A percentile compares a stretch with the other conserved stretches of the same genome.
Evolutionary conservation across 2,888 invertebrate species (phyloP).

Genomic region (Agrotis puta): DNA sequence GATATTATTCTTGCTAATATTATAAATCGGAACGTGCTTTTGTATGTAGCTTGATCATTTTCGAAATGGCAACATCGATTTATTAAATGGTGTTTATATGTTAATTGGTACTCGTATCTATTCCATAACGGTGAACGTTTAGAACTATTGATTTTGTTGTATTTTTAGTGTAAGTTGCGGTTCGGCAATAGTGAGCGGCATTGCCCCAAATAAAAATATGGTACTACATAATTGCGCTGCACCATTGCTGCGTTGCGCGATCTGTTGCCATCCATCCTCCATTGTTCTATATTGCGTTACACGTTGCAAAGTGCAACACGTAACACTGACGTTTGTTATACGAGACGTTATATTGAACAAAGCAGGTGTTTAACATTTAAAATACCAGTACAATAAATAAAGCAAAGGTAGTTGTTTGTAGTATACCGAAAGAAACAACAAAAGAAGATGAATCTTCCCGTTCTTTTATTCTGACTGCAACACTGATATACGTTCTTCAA

Average conservation of each 20-base stretch:
- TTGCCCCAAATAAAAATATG: no score
- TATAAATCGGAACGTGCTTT: conserved; percentile 34
- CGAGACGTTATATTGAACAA: background rate
- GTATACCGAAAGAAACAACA: background rate
- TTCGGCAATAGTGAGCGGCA: no score
- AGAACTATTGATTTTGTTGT: no score
- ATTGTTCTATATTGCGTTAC: no score
- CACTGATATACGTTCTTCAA: conserved; percentile 29
- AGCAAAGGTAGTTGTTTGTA: conserved; percentile 8
- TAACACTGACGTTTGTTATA: background rate
- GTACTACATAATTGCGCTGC: no score
- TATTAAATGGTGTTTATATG: background rate
- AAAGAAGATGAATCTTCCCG: conserved; percentile 20
- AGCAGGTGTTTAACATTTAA: background rate
- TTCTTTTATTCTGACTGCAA: conserved; percentile 25
- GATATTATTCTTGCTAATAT: conserved; percentile 41
- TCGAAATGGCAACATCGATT: conserved; percentile 27
- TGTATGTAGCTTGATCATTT: conserved; percentile 21
- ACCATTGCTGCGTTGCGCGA: no score
- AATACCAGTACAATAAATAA: background rate
- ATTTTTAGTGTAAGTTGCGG: no score
- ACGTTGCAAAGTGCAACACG: background rate
- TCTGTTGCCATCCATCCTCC: no score
- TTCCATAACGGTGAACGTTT: no score
- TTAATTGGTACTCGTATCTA: background rate